Evolutionary conservation across 2,888 invertebrate genomes (phyloP), one percentile per base, ranked within the genome.

Genomic region (Cerceris ruficornis): DNA sequence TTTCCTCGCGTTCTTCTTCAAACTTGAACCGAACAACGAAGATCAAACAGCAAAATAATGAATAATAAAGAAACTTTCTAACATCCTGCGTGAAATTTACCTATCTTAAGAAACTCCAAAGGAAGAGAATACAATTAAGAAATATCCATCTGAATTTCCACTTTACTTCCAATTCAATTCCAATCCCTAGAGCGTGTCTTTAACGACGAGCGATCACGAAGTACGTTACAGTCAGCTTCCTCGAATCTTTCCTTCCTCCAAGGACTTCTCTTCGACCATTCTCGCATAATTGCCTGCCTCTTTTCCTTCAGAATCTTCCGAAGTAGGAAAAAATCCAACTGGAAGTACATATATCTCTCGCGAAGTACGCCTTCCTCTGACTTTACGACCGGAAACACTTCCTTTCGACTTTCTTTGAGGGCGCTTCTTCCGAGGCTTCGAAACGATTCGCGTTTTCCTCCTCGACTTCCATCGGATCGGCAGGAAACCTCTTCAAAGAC

Each of bases 351-450:
- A 60, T 28, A 28, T 28, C 28, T 28, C 28, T 28, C 28, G 28
- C 4, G 77, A 77, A 68, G 58, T 55, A 64, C 41, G 69, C 41
- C 65, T 59, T 14, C 14, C 46, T 70, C 28, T 28, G 28, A 65
- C 69, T 83, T 83, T 61, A 81, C 75, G 60, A 75, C n/a, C 65
- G 58, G 60, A 50, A 61, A 75, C 50, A 72, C 77, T 55, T 77
- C 55, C 74, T 65, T 28, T 66, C 50, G 14, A 54, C 8, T 61
- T 58, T 54, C 72, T 81, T 81, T 81, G 81, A 77, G 55, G 69
- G 66, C 58, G 50, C 50, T 57, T 55, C 43, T 57, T 60, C 49
- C 49, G 8, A 41, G 46, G 15, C 46, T 43, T 39, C 28, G 50
- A 67, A 65, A 60, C 62, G 42, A 65, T 64, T 41, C 49, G 39